A percentile compares a stretch with the other conserved stretches of the same genome.
Evolutionary conservation across 2,888 invertebrate species (phyloP).

Genomic region (Hoplodrina blanda): DNA sequence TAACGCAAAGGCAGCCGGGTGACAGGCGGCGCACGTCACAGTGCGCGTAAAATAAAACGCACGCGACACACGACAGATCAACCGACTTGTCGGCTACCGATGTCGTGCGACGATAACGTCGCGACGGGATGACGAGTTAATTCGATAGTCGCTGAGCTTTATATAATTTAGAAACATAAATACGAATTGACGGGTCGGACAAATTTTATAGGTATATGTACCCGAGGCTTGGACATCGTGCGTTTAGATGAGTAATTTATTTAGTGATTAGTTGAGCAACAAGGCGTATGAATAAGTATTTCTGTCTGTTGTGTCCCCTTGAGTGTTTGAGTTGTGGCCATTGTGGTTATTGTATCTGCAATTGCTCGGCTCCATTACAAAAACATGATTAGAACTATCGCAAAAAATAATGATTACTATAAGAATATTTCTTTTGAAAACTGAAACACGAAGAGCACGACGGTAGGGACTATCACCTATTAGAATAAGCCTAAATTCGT

Average conservation of each 20-base stretch:
- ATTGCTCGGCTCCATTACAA: background rate
- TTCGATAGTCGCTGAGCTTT: conserved; percentile 82
- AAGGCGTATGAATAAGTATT: conserved; percentile 35
- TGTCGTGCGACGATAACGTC: conserved; percentile 82
- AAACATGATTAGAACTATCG: background rate
- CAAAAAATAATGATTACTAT: background rate
- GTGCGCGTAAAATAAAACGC: conserved; percentile 74
- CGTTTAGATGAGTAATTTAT: conserved; percentile 55
- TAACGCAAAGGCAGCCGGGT: conserved; percentile 52
- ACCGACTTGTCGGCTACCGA: conserved; percentile 77
- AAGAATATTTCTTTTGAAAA: no score
- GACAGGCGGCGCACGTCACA: conserved; percentile 70
- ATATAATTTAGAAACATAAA: conserved; percentile 75
- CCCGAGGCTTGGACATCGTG: conserved; percentile 30
- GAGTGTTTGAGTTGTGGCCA: conserved; percentile 8
- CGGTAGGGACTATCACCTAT: no score
- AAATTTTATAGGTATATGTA: conserved; percentile 64
- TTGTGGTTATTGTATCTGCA: conserved; percentile 2
- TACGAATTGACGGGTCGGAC: conserved; percentile 75
- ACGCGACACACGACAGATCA: conserved; percentile 74
- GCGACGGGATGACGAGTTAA: conserved; percentile 82
- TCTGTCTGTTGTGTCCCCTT: conserved; percentile 10
- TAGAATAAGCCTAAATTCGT: no score
- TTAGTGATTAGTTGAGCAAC: conserved; percentile 53
- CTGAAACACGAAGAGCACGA: no score